Conservation (phyloP, 2,113 vertebrate genomes). For the Heterochromis multidens region DNA sequence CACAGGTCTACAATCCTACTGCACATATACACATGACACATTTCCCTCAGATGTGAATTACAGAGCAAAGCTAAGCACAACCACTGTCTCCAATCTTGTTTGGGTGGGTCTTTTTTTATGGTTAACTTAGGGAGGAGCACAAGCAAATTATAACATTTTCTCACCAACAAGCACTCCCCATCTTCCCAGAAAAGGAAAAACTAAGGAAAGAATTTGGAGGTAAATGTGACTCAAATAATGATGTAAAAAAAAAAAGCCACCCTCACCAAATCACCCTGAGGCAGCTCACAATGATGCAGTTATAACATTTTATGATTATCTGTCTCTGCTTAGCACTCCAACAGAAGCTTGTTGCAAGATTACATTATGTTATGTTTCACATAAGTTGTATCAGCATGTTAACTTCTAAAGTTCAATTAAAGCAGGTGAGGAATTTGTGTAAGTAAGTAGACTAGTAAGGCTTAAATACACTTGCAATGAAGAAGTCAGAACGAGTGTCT, state of each 20-base stretch:
- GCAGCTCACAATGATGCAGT: neutral
- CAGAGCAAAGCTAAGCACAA: constrained; percentile 55
- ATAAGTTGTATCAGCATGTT: neutral
- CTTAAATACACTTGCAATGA: neutral
- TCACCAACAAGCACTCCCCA: constrained; percentile 15
- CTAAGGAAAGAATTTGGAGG: neutral
- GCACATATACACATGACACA: neutral
- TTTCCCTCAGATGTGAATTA: constrained; percentile 57
- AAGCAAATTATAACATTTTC: constrained; percentile 51
- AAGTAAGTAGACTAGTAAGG: neutral
- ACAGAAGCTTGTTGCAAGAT: neutral
- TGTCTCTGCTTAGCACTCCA: neutral
- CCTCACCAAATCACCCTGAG: neutral
- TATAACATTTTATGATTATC: neutral
- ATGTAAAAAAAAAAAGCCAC: neutral
- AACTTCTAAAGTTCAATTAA: neutral
- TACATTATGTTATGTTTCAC: neutral
- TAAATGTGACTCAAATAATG: neutral
- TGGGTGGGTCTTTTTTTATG: constrained; percentile 73
- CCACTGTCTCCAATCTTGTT: constrained; percentile 66
- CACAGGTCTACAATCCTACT: neutral
- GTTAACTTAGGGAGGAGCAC: constrained; percentile 65
- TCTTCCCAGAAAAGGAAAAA: neutral
- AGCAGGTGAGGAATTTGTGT: neutral
- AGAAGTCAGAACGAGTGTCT: neutral